Conservation (phyloP, 2,113 vertebrate species). For the Pandion haliaetus region DNA sequence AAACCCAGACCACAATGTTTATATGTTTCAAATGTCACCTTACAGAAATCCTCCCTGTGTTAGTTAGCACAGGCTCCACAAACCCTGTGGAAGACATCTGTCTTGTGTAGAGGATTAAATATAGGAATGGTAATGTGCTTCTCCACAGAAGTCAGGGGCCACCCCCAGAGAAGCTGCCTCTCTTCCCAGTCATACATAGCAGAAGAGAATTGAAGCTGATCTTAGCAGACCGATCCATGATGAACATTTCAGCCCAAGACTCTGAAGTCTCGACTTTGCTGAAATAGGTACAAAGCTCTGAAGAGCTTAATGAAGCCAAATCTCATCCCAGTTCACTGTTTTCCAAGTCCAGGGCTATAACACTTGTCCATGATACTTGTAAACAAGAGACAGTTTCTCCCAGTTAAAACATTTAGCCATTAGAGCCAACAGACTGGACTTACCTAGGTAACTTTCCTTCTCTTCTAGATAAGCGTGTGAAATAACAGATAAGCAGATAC, state of each 20-base stretch:
- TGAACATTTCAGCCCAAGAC: not conserved
- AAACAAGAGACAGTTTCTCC: not conserved
- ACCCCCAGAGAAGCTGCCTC: not conserved
- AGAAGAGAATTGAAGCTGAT: not conserved
- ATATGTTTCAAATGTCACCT: not conserved
- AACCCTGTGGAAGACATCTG: not conserved
- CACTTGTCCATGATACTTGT: not conserved
- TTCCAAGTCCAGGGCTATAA: not conserved
- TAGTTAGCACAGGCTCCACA: not conserved
- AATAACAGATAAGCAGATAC: not conserved
- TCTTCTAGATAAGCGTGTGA: not conserved
- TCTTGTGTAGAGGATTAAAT: not conserved
- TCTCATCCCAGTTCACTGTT: not conserved
- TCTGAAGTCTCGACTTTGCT: not conserved
- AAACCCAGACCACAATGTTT: not conserved
- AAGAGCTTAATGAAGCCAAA: not conserved
- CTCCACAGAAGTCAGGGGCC: not conserved
- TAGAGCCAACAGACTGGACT: not conserved
- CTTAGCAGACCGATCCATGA: not conserved
- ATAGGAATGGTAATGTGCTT: not conserved
- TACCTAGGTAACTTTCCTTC: not conserved
- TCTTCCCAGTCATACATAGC: accelerated
- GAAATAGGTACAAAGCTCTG: not conserved
- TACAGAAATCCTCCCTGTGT: not conserved
- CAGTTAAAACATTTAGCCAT: not conserved